Evolutionary conservation across 1,140 invertebrate species (phyloP).

Genomic region (Cotesia vestalis): DNA sequence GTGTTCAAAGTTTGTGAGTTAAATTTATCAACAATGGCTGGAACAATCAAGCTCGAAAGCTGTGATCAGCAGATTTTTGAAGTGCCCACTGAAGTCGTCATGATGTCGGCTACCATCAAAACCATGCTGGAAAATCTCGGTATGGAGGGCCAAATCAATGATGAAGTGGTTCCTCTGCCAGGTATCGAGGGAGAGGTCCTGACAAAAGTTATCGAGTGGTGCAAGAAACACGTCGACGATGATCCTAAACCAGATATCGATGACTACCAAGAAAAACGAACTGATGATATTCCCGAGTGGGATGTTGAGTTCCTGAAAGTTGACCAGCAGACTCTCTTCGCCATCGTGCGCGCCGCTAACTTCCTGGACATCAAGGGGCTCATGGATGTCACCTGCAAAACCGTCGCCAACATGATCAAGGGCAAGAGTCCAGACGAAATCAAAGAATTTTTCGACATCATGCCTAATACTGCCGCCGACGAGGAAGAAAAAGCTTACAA

Average conservation of each 20-base stretch:
- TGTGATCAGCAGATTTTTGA: slow-evolving; percentile 97
- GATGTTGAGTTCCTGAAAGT: slow-evolving; percentile 98
- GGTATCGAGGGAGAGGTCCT: slow-evolving; percentile 98
- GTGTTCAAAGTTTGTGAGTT: too few species aligned
- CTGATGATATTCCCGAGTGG: slow-evolving; percentile 98
- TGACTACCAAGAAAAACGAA: slow-evolving; percentile 97
- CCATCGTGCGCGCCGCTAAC: slow-evolving; percentile 95
- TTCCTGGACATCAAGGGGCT: slow-evolving; percentile 98
- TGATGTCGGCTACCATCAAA: slow-evolving; percentile 98
- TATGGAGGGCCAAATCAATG: slow-evolving; percentile 88
- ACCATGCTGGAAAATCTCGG: slow-evolving; percentile 98
- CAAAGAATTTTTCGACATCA: slow-evolving; percentile 92
- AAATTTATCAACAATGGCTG: too few species aligned
- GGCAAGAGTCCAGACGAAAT: slow-evolving; percentile 98
- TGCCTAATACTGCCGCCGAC: too few species aligned
- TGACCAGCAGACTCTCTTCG: slow-evolving; percentile 97
- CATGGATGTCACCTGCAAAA: slow-evolving; percentile 98
- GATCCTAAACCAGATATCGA: slow-evolving; percentile 95
- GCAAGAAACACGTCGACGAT: slow-evolving; percentile 94
- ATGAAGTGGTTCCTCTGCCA: slow-evolving; percentile 95
- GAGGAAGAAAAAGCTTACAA: too few species aligned
- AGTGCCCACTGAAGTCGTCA: slow-evolving; percentile 97
- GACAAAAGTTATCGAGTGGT: slow-evolving; percentile 96
- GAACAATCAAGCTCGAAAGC: slow-evolving; percentile 86
- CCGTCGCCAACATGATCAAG: slow-evolving; percentile 99